A percentile compares a stretch with the other conserved stretches of the same genome.
Conservation (phyloP, 1,140 invertebrate species). For the Lucilia sericata region DNA sequence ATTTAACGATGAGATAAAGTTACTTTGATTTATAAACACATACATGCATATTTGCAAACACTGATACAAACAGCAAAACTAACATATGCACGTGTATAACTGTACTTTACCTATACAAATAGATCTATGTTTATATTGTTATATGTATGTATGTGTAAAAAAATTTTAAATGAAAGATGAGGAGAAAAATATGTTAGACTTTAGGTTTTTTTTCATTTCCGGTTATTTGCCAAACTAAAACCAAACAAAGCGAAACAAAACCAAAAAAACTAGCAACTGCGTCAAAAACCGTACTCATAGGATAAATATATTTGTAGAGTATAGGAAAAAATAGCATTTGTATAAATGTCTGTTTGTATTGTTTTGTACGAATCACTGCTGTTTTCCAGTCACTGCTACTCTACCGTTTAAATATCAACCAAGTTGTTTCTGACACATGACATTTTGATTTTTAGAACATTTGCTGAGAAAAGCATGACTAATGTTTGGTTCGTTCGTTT, state of each 20-base stretch:
- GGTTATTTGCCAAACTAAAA: slow-evolving; percentile 6
- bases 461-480: not conserved
- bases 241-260: slow-evolving; percentile 1
- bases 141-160: not conserved
- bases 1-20: slow-evolving; percentile 1
- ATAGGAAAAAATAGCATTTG: not conserved
- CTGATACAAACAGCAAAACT: not conserved
- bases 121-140: not conserved
- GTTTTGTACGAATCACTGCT: not conserved
- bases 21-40: not conserved
- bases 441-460: slow-evolving; percentile 14
- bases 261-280: not conserved
- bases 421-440: slow-evolving; percentile 8
- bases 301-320: too few relatives aligned
- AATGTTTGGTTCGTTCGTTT: not conserved
- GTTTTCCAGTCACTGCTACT: not conserved
- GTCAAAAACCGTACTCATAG: not conserved
- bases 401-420: not conserved
- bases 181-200: not conserved
- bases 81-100: not conserved
- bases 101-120: not conserved
- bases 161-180: not conserved
- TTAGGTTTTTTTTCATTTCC: not conserved
- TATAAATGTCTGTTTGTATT: not conserved
- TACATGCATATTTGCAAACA: too few relatives aligned